Conservation (phyloP, 2,113 vertebrate genomes). For the Scomber scombrus region DNA sequence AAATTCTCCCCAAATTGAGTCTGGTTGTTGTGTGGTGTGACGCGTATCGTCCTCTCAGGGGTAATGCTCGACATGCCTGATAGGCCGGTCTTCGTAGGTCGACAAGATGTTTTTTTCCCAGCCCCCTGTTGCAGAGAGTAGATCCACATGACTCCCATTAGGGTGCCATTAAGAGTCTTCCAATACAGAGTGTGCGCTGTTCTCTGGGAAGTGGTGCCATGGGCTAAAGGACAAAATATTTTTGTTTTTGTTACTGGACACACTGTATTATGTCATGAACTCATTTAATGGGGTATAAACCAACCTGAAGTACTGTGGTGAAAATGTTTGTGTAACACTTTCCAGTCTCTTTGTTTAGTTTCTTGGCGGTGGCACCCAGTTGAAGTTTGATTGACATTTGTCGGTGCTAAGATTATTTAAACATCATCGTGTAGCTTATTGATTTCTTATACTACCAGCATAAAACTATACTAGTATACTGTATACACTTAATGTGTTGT, state of each 20-base stretch:
- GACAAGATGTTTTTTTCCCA: not conserved
- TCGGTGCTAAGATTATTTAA: too few relatives aligned
- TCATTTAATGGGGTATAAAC: not conserved
- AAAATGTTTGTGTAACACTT: not conserved
- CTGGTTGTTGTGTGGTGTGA: not conserved
- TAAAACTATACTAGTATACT: too few relatives aligned
- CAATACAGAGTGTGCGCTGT: conserved; percentile 33
- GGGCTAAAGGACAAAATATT: not conserved
- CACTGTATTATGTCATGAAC: not conserved
- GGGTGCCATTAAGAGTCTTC: conserved; percentile 7
- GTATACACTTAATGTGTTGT: too few relatives aligned
- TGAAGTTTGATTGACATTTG: too few relatives aligned
- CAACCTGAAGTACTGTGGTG: not conserved
- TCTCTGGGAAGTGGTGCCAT: not conserved
- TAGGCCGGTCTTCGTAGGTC: not conserved
- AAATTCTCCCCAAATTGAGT: not conserved
- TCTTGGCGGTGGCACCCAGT: too few relatives aligned
- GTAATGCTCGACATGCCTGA: not conserved
- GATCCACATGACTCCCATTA: conserved; percentile 77
- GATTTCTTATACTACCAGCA: too few relatives aligned
- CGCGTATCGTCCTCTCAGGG: not conserved
- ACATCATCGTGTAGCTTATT: too few relatives aligned
- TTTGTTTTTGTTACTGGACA: not conserved
- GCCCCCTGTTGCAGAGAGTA: conserved; percentile 16
- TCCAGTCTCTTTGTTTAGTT: too few relatives aligned